Base-by-base conservation (phyloP, 2,797 vertebrate species). In the Cynodonichthys magdalenae region DNA sequence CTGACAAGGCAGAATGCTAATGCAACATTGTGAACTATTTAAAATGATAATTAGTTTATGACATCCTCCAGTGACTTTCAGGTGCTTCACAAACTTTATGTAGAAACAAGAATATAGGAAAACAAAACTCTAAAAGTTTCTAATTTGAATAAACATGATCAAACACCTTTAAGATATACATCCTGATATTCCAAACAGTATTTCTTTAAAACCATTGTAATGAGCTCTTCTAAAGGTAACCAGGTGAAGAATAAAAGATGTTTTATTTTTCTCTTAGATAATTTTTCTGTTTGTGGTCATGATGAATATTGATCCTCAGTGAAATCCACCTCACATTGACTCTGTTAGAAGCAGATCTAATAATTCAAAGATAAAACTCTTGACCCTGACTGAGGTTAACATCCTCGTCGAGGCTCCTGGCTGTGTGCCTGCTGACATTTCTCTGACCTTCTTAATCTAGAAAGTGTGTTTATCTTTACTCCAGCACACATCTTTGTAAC, bases 1-100 rank as follows among this genome's bases (percentile, higher is more conserved):
- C 56, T 58, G 56, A 58, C n/a, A 0, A 58, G 44, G 56, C 56
- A 58, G 24, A 34, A 58, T 58, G 56, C 56, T 31, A 58, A 58
- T 47, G 44, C 44, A 58, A 58, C 55, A 27, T 31, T 58, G 55
- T 28, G 17, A 29, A 10, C n/a, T 47, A 19, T 58, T 58, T 34
- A 47, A 47, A 31, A 58, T 58, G 56, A n/a, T 58, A 47, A 58
- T 58, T 31, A 47, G 56, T 47, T 58, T 47, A 58, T 20, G 28
- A 34, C 28, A 34, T 47, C 17, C 28, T 46, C 44, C 15, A 34
- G 56, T 47, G 56, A 47, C 44, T 58, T 46, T 57, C 24, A 41
- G 10, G n/a, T 45, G 9, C 10, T 44, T 12, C 18, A 24, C 24
- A 24, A 24, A 24, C 24, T 45, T 57, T 34, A 17, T n/a, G 19